Conservation (phyloP, 2,797 vertebrate species). For the Eulemur coronatus region DNA sequence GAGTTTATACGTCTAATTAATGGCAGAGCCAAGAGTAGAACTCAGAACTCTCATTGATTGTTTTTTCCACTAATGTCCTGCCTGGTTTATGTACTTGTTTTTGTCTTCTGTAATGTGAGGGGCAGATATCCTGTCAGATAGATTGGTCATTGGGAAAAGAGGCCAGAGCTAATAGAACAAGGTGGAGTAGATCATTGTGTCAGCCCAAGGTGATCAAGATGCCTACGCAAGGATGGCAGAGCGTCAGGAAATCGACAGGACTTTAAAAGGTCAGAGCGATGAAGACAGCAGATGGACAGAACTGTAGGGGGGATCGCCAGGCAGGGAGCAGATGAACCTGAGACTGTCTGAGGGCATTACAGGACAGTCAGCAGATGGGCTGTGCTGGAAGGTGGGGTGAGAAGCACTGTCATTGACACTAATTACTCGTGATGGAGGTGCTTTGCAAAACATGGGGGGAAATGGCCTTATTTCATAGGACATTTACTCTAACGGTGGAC, state of each 20-base stretch:
- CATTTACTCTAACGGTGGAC: not conserved
- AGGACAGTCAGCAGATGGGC: conserved; percentile 73
- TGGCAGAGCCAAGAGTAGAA: not conserved
- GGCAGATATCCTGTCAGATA: not conserved
- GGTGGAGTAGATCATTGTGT: not conserved
- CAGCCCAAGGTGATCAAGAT: conserved; percentile 39
- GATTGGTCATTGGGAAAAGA: not conserved
- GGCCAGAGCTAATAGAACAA: not conserved
- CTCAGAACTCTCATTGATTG: not conserved
- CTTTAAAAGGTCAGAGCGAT: conserved; percentile 64
- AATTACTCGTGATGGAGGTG: conserved; percentile 72
- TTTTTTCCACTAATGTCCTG: not conserved
- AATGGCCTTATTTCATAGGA: conserved; percentile 53
- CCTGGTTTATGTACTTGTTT: not conserved
- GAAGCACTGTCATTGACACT: conserved; percentile 63
- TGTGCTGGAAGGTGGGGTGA: not conserved
- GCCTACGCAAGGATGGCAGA: not conserved
- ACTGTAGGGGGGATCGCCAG: not conserved
- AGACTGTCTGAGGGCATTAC: conserved; percentile 50
- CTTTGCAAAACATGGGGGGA: conserved; percentile 63
- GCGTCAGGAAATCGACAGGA: conserved; percentile 19
- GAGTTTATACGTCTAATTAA: not conserved
- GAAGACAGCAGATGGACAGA: conserved; percentile 75
- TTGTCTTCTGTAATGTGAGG: not conserved
- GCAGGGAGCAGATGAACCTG: conserved; percentile 65